A percentile compares a stretch with the other conserved stretches of the same genome.
phyloP scores from a whole-genome alignment of 2,888 invertebrate species.

The Nemotelus nigrinus region DNA sequence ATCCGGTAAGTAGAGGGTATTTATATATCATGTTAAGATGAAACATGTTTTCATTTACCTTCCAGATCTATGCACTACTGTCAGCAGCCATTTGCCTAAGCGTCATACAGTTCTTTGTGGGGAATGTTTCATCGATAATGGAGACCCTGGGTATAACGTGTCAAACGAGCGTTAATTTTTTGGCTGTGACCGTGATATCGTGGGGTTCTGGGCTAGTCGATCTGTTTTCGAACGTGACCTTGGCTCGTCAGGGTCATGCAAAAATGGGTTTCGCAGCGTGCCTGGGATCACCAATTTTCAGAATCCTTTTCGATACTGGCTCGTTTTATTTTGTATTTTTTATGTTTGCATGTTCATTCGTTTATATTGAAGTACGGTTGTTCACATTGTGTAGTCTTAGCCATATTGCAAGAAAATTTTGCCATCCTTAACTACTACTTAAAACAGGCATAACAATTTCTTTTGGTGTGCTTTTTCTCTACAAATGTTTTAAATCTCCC shows the following conservation, averaged over 20 bases:
- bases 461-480: too few species aligned
- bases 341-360: too few species aligned
- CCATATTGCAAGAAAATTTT: too few species aligned
- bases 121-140: neutral
- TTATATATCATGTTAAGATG: too few species aligned
- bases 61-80: neutral
- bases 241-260: constrained; percentile 4
- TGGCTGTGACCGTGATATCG: neutral
- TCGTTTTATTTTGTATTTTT: too few species aligned
- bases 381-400: too few species aligned
- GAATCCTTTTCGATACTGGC: constrained; percentile 26
- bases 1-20: neutral
- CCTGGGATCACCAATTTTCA: neutral
- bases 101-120: neutral
- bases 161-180: neutral
- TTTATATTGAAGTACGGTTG: too few species aligned
- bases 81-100: neutral
- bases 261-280: constrained; percentile 4
- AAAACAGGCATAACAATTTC: too few species aligned
- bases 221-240: constrained; percentile 22
- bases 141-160: neutral
- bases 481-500: too few species aligned
- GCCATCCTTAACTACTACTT: too few species aligned
- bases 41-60: neutral
- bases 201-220: neutral